phyloP scores from a whole-genome alignment of 1,140 invertebrate genomes.

The Cherax quadricarinatus region DNA sequence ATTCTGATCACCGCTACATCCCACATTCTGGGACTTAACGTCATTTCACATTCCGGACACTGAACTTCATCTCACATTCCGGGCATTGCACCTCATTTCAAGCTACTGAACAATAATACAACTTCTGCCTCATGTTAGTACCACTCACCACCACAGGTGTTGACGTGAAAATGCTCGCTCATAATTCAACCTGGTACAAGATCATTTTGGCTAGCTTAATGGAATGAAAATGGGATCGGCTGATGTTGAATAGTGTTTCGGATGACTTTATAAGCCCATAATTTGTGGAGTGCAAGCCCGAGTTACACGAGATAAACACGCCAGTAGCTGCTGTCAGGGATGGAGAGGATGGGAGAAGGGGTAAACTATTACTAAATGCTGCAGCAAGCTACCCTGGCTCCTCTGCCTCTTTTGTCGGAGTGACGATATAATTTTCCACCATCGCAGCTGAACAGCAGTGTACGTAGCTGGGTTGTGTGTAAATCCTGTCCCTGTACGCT shows the following conservation, averaged over 20 bases:
- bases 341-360: too few species aligned
- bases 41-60: too few species aligned
- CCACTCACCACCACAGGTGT: not conserved
- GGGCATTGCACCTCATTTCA: conserved; percentile 15
- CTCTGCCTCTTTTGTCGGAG: not conserved
- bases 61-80: conserved; percentile 13
- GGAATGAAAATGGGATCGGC: conserved; percentile 38
- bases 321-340: not conserved
- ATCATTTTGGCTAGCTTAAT: conserved; percentile 32
- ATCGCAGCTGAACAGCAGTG: too few species aligned
- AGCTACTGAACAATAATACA: not conserved
- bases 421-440: too few species aligned
- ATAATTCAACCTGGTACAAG: conserved; percentile 27
- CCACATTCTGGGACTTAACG: too few species aligned
- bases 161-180: not conserved
- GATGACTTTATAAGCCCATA: conserved; percentile 20
- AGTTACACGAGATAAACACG: not conserved
- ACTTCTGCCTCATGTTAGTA: not conserved
- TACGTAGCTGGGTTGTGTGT: too few species aligned
- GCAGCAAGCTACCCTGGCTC: not conserved
- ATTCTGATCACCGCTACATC: too few species aligned
- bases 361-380: not conserved
- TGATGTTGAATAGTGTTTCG: not conserved
- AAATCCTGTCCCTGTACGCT: too few species aligned
- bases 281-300: not conserved